Evolutionary conservation across 2,888 invertebrate species (phyloP).

Genomic region (Idaea aversata): DNA sequence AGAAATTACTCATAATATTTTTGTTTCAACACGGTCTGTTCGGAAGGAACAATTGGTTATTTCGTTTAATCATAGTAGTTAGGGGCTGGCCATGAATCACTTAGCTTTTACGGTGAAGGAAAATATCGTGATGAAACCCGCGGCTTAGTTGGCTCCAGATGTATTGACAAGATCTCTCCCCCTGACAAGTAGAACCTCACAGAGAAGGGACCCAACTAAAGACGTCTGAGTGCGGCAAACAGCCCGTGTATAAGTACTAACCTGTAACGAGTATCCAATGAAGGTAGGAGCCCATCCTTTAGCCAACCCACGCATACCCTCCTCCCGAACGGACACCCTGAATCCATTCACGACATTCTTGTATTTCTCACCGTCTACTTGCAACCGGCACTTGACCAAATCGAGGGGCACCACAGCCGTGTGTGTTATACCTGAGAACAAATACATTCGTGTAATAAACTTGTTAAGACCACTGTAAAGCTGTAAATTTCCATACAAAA

Average conservation of each 20-base stretch:
- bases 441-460: background rate
- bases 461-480: too few relatives aligned
- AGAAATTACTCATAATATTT: slow-evolving; percentile 34
- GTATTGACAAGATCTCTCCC: too few relatives aligned
- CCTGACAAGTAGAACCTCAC: background rate
- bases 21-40: slow-evolving; percentile 45
- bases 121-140: too few relatives aligned
- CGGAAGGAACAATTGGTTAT: slow-evolving; percentile 72
- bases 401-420: slow-evolving; percentile 97
- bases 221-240: too few relatives aligned
- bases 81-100: too few relatives aligned
- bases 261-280: slow-evolving; percentile 96
- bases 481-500: too few relatives aligned
- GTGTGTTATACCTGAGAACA: slow-evolving; percentile 89
- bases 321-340: slow-evolving; percentile 91
- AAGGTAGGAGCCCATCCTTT: slow-evolving; percentile 99
- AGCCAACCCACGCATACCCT: slow-evolving; percentile 90
- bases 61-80: slow-evolving; percentile 53
- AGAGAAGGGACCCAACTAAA: too few relatives aligned
- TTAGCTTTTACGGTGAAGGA: too few relatives aligned
- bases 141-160: too few relatives aligned
- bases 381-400: slow-evolving; percentile 96
- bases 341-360: slow-evolving; percentile 92
- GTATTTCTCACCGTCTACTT: slow-evolving; percentile 96
- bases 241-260: slow-evolving; percentile 25